Base-by-base conservation (phyloP, 2,113 vertebrate genomes). In the Nyctereutes procyonoides region DNA sequence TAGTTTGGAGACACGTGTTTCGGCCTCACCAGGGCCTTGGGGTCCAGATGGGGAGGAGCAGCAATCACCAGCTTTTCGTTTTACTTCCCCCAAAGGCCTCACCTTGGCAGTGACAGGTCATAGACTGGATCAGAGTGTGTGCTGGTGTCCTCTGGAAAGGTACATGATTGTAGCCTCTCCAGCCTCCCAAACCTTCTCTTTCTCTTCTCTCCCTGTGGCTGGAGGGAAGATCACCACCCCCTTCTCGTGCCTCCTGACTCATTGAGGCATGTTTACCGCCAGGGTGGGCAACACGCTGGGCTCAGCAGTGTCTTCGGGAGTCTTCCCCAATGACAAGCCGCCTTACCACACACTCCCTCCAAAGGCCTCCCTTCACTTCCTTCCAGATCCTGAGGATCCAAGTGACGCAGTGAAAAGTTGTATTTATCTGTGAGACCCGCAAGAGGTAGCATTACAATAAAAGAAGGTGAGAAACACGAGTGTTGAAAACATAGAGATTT, bases 401-500 rank as follows among this genome's bases (percentile, higher is more conserved):
- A 17, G 6, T 10, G 53, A 48, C 10, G 48, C 56, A 53, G 48
- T 55, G 17, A 89, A 92, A 91, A 32, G 38, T 55, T 60, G 2
- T 93, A 30, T 51, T 90, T 92, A 89, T 69, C 89, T 91, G 58
- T 20, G 60, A 82, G 65, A 86, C 17, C 3, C n/a, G 2, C 9
- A 2, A 35, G 90, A 83, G 35, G 19, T 26, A 83, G 4, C 30
- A 60, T 90, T 90, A 30, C 38, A 58, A 81, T 67, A 65, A 97
- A 82, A 86, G 11, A 86, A 93, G 62, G 74, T 80, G 55, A 87
- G 90, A 98, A 95, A 56, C 4, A 4, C 10, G 28, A 26, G 60
- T 48, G 17, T 82, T 93, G 65, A 83, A 90, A 82, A 84, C 60
- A 67, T 2, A 89, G 82, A 90, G n/a, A 93, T 93, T 93, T 88